Percentiles rank a stretch among this genome's conserved stretches.
These are phyloP conservation scores for Platyscapa corneri DNA, from an alignment of 1,140 invertebrate genomes.

Conservation along the genomic window DNA sequence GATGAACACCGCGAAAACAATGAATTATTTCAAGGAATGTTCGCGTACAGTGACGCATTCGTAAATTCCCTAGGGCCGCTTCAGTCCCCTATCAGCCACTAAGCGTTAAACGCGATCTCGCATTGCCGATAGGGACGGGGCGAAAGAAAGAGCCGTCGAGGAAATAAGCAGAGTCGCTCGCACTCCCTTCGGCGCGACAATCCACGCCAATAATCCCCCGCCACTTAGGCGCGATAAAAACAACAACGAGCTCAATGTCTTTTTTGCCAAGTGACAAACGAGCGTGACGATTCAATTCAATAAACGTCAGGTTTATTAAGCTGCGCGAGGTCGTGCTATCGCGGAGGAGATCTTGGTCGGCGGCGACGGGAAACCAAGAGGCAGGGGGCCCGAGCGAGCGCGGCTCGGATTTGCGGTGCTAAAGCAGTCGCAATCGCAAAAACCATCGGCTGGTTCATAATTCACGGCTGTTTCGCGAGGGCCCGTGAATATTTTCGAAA, in stretches of 20 bases:
- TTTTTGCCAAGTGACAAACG: background rate
- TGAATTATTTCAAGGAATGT: too few relatives aligned
- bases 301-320: constrained; percentile 12
- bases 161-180: background rate
- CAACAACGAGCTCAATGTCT: background rate
- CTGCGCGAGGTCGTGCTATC: background rate
- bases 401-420: too few relatives aligned
- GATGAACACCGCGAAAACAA: background rate
- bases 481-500: constrained; percentile 45
- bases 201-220: background rate
- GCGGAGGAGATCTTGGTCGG: background rate
- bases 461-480: background rate
- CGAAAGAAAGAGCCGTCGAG: too few relatives aligned
- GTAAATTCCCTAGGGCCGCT: too few relatives aligned
- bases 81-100: too few relatives aligned
- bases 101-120: too few relatives aligned
- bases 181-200: background rate
- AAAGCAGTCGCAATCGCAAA: constrained; percentile 51
- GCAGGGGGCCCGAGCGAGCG: too few relatives aligned
- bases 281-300: constrained; percentile 24
- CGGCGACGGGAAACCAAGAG: too few relatives aligned
- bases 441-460: background rate
- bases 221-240: background rate
- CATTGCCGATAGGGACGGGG: too few relatives aligned
- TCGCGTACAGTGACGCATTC: too few relatives aligned